Conservation (phyloP, 1,140 invertebrate species). For the Phortica variegata region DNA sequence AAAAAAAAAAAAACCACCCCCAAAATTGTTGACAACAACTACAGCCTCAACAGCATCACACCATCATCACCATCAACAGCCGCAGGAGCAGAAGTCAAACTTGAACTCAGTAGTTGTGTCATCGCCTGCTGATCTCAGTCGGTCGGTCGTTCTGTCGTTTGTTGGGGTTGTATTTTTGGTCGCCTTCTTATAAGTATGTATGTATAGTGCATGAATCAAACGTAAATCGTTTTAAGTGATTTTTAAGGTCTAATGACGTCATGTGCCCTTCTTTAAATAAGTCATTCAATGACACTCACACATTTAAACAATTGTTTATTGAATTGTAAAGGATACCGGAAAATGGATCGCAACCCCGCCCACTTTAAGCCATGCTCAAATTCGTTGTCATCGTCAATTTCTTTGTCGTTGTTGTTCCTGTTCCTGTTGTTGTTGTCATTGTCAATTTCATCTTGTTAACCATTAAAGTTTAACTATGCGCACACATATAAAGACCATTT, state of each 20-base stretch:
- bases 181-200: slow-evolving; percentile 13
- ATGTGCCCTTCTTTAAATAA: slow-evolving; percentile 19
- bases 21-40: slow-evolving; percentile 12
- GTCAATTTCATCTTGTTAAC: slow-evolving; percentile 29
- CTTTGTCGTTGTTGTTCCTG: slow-evolving; percentile 15
- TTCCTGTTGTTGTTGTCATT: too few species aligned
- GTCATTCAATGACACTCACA: slow-evolving; percentile 18
- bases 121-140: slow-evolving; percentile 20
- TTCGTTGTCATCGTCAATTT: slow-evolving; percentile 2
- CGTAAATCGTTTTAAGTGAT: slow-evolving; percentile 50
- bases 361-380: background rate
- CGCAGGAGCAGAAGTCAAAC: background rate
- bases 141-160: slow-evolving; percentile 2
- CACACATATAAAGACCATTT: slow-evolving; percentile 10
- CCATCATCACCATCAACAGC: slow-evolving; percentile 30
- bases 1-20: slow-evolving; percentile 34
- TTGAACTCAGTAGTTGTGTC: background rate
- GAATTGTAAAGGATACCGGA: slow-evolving; percentile 35
- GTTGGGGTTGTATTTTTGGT: slow-evolving; percentile 4
- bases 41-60: slow-evolving; percentile 14
- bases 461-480: slow-evolving; percentile 48
- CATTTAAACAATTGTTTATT: slow-evolving; percentile 53
- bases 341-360: slow-evolving; percentile 6
- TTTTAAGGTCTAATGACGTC: slow-evolving; percentile 50
- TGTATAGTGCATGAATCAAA: slow-evolving; percentile 53